Base-by-base conservation (phyloP, 2,113 vertebrate genomes). In the Pterocles orientalis region DNA sequence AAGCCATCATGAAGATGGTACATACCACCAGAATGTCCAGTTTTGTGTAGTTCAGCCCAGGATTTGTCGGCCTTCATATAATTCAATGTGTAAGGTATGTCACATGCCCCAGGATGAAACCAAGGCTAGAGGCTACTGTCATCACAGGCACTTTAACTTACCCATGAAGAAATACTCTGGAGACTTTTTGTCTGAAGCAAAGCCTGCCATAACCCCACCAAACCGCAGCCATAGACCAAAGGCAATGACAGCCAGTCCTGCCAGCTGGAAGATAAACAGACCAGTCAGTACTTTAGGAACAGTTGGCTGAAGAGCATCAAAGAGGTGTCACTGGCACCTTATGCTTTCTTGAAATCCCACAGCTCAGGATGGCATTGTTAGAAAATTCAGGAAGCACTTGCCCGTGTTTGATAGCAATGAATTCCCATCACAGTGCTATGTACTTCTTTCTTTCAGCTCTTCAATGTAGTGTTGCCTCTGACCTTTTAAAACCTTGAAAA, bases 151-250 rank as follows among this genome's bases (percentile, higher is more conserved):
- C 28, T 62, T 64, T n/a, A 66, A 98, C 99, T 99, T 96, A 99
- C 99, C 99, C 53, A 99, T 97, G 88, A 99, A 99, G 98, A 99
- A 99, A 90, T 98, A 99, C 82, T 98, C 98, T 3, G 99, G 99
- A 54, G 99, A 98, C 11, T 95, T 98, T 25, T 98, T 98, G 17
- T 97, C 98, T 26, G 97, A 97, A 26, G 99, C 98, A 76, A 99
- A 98, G 82, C 98, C 98, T 86, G 98, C 98, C 12, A 99, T 98
- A 90, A 98, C 95, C 24, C 98, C 98, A 92, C 99, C 99, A 45
- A 99, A 99, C 18, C 99, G 98, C 70, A 99, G 98, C 99, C 99
- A 99, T 18, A 99, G 98, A 57, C 99, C 99, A 72, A 99, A 99
- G 7, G 98, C 98, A 69, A 99, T 97, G 88, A 99, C 98, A 68